A percentile compares a stretch with the other conserved stretches of the same genome.
Conservation (phyloP, 2,797 vertebrate species). For the Mormyrus hasselquistii region DNA sequence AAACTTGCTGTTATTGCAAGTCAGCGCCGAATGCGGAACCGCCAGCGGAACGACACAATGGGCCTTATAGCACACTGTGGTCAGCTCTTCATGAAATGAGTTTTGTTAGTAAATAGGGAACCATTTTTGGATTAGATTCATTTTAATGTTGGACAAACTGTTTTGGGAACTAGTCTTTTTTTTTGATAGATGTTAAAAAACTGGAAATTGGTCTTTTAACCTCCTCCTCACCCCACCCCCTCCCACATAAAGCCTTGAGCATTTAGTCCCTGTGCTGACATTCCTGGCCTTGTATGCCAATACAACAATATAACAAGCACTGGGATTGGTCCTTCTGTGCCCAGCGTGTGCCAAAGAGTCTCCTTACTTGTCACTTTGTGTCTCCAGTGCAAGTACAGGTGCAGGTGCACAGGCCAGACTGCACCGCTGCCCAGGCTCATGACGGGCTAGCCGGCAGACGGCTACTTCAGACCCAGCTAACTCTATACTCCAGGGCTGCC, state of each 20-base stretch:
- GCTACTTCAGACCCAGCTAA: not conserved
- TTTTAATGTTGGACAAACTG: slow-evolving; percentile 1
- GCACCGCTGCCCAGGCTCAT: not conserved
- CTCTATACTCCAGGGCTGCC: not conserved
- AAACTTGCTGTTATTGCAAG: not conserved
- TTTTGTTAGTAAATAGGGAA: not conserved
- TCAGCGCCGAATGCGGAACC: not conserved
- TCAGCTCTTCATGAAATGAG: not conserved
- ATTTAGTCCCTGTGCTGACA: not conserved
- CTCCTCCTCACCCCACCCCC: too few species aligned
- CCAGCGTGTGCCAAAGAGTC: slow-evolving; percentile 10
- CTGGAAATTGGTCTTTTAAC: not conserved
- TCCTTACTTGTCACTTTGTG: not conserved
- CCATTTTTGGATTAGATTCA: slow-evolving; percentile 5
- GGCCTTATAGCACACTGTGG: slow-evolving; percentile 5
- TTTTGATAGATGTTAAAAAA: not conserved
- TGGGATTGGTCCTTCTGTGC: not conserved
- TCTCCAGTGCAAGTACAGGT: not conserved
- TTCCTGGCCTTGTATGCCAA: not conserved
- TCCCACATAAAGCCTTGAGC: not conserved
- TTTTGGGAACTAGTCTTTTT: not conserved
- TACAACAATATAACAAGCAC: not conserved
- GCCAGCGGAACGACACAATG: not conserved
- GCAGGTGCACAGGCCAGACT: not conserved
- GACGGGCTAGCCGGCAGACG: not conserved